Conservation (phyloP, 2,888 invertebrate species). For the Nomada fabriciana region DNA sequence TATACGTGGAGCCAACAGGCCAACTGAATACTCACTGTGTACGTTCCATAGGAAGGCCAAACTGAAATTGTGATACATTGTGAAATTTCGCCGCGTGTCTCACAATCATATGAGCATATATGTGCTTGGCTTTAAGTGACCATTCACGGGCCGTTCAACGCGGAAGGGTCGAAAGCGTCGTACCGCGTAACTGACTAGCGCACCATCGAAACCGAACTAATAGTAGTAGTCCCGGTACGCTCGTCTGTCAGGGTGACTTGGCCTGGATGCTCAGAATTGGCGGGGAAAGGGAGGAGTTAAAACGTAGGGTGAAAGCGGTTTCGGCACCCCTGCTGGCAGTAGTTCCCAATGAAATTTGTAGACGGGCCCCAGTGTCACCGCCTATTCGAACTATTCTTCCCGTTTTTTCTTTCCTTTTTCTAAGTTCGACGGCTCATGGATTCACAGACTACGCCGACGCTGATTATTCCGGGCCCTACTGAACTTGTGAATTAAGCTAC, state of each 20-base stretch:
- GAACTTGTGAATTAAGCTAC: no score
- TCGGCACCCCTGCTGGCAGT: conserved; percentile 46
- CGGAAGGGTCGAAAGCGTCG: conserved; percentile 74
- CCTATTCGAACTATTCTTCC: conserved; percentile 20
- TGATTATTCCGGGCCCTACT: no score
- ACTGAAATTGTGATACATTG: conserved; percentile 82
- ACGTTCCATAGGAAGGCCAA: conserved; percentile 81
- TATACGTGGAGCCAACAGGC: neutral
- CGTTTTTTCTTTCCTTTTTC: neutral
- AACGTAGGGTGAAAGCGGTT: conserved; percentile 59
- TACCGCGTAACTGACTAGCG: conserved; percentile 78
- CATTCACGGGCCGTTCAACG: conserved; percentile 64
- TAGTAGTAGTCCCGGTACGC: conserved; percentile 78
- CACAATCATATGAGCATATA: conserved; percentile 30
- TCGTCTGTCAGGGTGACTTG: conserved; percentile 78
- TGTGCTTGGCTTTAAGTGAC: conserved; percentile 66
- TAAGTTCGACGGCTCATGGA: neutral
- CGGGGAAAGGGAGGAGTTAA: conserved; percentile 57
- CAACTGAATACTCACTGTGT: conserved; percentile 74
- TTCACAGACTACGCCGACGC: no score
- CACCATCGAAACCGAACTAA: conserved; percentile 81
- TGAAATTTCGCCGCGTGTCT: conserved; percentile 29
- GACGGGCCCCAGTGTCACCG: conserved; percentile 35
- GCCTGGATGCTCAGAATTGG: conserved; percentile 59
- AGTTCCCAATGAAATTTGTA: conserved; percentile 56